Percentiles rank a stretch among this genome's conserved stretches.
phyloP scores from a whole-genome alignment of 2,113 vertebrate species.

The Perca fluviatilis region DNA sequence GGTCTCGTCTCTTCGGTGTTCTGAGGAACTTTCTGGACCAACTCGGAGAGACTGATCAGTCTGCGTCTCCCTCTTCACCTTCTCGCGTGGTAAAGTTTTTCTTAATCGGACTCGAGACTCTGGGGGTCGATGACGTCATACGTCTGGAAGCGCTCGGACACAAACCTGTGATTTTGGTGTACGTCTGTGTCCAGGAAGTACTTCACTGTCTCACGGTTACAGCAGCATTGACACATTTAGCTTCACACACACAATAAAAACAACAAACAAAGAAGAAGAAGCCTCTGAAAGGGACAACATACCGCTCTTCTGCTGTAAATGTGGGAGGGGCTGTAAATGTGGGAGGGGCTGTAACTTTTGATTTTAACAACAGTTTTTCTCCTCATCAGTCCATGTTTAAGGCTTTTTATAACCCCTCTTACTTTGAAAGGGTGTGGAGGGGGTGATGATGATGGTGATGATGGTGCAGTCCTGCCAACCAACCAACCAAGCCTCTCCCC shows the following conservation, averaged over 20 bases:
- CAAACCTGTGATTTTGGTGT: too few species aligned
- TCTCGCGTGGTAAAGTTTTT: too few species aligned
- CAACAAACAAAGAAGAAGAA: conserved; percentile 59
- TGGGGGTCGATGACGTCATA: too few species aligned
- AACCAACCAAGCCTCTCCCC: conserved; percentile 52
- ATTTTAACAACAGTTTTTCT: conserved; percentile 66
- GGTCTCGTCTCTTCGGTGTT: too few species aligned
- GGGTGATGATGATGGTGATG: conserved; percentile 73
- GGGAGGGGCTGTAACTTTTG: conserved; percentile 55
- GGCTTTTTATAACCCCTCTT: conserved; percentile 89
- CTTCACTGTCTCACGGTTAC: too few species aligned
- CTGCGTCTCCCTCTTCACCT: too few species aligned
- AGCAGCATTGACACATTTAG: not conserved
- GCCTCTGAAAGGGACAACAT: conserved; percentile 67
- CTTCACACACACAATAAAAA: conserved; percentile 35
- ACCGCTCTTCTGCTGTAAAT: conserved; percentile 67
- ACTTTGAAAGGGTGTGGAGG: conserved; percentile 84
- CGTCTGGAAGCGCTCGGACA: too few species aligned
- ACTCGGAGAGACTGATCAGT: too few species aligned
- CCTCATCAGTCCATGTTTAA: conserved; percentile 91
- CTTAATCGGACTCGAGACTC: too few species aligned
- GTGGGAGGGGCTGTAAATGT: conserved; percentile 58
- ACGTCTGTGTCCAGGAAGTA: too few species aligned
- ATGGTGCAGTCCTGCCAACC: conserved; percentile 75
- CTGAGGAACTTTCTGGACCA: too few species aligned